Evolutionary conservation across 2,888 invertebrate genomes (phyloP), one percentile per base, ranked within the genome.

Genomic region (Agrotis exclamationis): DNA sequence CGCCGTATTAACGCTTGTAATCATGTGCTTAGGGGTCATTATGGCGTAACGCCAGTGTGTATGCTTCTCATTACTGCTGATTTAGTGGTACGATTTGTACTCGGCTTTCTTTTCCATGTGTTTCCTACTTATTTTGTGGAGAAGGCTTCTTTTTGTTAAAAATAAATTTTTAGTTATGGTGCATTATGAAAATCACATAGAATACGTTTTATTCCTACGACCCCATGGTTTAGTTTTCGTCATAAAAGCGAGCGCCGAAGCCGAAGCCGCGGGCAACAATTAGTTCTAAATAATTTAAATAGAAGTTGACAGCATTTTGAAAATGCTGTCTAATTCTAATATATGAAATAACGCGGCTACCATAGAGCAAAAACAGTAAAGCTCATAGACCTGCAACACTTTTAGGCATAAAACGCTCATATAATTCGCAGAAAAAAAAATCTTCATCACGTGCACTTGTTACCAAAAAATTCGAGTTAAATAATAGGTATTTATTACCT

Each of bases 31-130:
- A 87, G 83, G 63, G 74, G 53, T 72, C 70, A 84, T 82, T 73
- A 85, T 84, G 22, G 76, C 64, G 59, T 68, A 74, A 70, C 74
- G 63, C 48, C 59, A 56, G 64, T 72, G 75, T 77, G 67, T 80
- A 65, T 72, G 68, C 67, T 79, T 78, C 82, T 78, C 81, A 85
- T 89, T 87, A 87, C 76, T 79, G 63, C 74, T 86, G 85, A 86
- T 88, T 89, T 87, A 86, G 85, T 80, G 73, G 67, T 71, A 82
- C 74, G 76, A 78, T 83, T 85, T 74, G 74, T 79, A 66, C 70
- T 78, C 76, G 76, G 80, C 82, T 88, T 89, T 85, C 82, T 85
- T 86, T 85, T 73, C 68, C 62, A 80, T 80, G 47, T 53, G 56
- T 71, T 79, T 78, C 69, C 72, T 75, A 48, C 22, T 60, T 11